These are phyloP conservation scores for Tetragnatha montana DNA, from an alignment of 2,888 invertebrate species.

Conservation along the genomic window DNA sequence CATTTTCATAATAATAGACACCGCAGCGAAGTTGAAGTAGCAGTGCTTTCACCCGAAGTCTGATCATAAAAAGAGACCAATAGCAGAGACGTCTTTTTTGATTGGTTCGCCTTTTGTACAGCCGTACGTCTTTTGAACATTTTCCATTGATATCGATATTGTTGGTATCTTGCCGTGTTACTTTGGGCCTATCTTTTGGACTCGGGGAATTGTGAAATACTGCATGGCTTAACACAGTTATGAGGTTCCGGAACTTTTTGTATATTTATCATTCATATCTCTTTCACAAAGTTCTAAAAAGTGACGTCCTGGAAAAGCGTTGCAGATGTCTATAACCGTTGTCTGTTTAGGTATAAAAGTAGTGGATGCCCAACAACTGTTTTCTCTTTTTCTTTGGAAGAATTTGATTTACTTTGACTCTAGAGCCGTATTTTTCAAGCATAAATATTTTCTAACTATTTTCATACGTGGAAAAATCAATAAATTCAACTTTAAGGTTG, in stretches of 20 bases:
- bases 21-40: not conserved
- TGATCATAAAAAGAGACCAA: not conserved
- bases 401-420: not conserved
- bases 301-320: not conserved
- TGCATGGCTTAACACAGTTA: not conserved
- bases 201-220: not conserved
- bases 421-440: not conserved
- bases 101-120: not conserved
- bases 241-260: not conserved
- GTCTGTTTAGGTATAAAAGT: no score
- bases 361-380: no score
- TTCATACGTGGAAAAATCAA: not conserved
- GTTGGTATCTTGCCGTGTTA: not conserved
- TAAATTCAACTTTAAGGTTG: no score
- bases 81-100: not conserved
- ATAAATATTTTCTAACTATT: not conserved
- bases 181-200: not conserved
- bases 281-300: not conserved
- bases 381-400: no score
- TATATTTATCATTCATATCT: not conserved
- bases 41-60: conserved; percentile 6
- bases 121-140: not conserved
- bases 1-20: not conserved
- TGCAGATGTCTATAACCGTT: no score
- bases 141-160: not conserved